These are phyloP conservation scores for Abrostola triplasia DNA, from an alignment of 2,888 invertebrate genomes.

Conservation along the genomic window DNA sequence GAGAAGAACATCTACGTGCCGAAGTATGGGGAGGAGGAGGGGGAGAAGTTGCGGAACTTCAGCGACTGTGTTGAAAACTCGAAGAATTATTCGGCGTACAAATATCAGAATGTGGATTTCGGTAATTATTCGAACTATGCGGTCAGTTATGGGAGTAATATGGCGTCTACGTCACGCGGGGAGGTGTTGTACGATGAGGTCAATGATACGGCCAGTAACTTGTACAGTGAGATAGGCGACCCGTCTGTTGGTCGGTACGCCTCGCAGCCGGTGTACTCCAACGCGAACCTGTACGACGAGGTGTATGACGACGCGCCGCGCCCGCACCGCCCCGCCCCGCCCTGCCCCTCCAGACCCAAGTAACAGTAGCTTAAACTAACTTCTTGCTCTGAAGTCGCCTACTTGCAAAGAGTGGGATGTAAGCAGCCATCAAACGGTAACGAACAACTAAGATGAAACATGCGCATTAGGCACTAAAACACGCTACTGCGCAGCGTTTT, in stretches of 20 bases:
- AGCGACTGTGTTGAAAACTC: slow-evolving; percentile 80
- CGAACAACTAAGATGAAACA: too few relatives aligned
- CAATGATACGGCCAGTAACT: slow-evolving; percentile 76
- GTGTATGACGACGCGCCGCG: slow-evolving; percentile 81
- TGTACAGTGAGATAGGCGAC: slow-evolving; percentile 81
- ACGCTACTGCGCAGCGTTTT: too few relatives aligned
- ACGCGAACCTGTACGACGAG: slow-evolving; percentile 78
- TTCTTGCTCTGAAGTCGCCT: background rate
- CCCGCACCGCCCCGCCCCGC: slow-evolving; percentile 89
- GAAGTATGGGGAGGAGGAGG: slow-evolving; percentile 76
- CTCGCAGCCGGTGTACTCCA: slow-evolving; percentile 62
- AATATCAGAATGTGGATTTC: slow-evolving; percentile 79
- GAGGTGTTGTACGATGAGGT: slow-evolving; percentile 76
- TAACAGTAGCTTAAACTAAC: slow-evolving; percentile 54
- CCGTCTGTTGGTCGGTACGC: slow-evolving; percentile 54
- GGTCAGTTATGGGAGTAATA: slow-evolving; percentile 57
- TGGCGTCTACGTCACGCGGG: slow-evolving; percentile 63
- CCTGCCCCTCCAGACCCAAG: slow-evolving; percentile 81
- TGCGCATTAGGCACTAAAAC: too few relatives aligned
- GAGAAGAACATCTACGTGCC: slow-evolving; percentile 84
- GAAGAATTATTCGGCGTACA: slow-evolving; percentile 81
- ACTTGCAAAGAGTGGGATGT: background rate
- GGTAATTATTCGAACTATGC: slow-evolving; percentile 64
- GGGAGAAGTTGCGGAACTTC: slow-evolving; percentile 78
- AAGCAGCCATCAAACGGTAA: too few relatives aligned